A percentile compares a stretch with the other conserved stretches of the same genome.
phyloP scores from a whole-genome alignment of 2,113 vertebrate species.

The Copsychus sechellarum region DNA sequence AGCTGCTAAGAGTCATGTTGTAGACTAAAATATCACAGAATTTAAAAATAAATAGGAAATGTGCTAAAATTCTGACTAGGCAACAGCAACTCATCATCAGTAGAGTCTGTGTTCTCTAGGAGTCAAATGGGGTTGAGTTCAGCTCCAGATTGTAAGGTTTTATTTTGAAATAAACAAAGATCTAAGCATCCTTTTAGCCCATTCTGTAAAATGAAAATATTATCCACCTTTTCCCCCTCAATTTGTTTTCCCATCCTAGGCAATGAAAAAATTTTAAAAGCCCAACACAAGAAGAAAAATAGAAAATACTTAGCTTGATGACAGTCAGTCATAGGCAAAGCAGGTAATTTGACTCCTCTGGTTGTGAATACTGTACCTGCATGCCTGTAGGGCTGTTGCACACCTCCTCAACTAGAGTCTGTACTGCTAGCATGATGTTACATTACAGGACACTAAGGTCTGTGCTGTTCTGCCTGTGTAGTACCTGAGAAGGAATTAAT shows the following conservation, averaged over 20 bases:
- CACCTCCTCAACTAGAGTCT: rapidly evolving
- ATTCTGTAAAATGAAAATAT: neutral
- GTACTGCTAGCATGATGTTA: neutral
- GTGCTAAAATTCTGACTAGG: neutral
- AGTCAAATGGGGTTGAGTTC: neutral
- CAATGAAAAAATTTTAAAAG: neutral
- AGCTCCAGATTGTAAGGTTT: neutral
- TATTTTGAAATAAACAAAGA: neutral
- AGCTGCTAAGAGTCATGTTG: neutral
- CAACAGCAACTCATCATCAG: neutral
- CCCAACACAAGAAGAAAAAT: rapidly evolving
- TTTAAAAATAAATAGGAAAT: neutral
- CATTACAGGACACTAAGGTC: neutral
- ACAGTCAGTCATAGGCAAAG: neutral
- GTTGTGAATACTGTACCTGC: neutral
- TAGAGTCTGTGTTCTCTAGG: neutral
- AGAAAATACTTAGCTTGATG: neutral
- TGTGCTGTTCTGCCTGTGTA: neutral
- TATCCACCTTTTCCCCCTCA: neutral
- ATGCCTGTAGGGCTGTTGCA: neutral
- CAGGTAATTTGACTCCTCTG: neutral
- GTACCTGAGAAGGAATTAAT: neutral
- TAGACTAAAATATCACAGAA: neutral
- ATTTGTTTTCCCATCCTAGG: neutral
- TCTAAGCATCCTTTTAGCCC: neutral